Evolutionary conservation across 2,797 vertebrate species (phyloP).

Genomic region (Channa striata): DNA sequence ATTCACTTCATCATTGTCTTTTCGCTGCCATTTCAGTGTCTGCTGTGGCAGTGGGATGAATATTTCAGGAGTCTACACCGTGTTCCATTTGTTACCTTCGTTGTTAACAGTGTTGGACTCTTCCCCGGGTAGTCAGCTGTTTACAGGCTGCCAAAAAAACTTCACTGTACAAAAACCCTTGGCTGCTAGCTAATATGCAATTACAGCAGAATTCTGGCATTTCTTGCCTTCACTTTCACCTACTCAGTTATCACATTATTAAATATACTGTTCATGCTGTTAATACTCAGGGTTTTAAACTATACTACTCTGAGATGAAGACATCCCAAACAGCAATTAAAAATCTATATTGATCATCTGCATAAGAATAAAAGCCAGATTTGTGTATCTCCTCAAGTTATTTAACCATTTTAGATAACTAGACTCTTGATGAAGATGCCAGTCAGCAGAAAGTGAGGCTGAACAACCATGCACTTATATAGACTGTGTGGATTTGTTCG

Average conservation of each 20-base stretch:
- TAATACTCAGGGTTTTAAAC: not conserved
- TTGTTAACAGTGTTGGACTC: constrained; percentile 66
- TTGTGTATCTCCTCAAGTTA: not conserved
- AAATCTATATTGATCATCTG: not conserved
- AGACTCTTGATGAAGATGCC: constrained; percentile 15
- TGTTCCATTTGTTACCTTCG: constrained; percentile 59
- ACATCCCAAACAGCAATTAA: constrained; percentile 7
- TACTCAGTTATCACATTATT: not conserved
- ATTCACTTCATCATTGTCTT: constrained; percentile 68
- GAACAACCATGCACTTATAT: constrained; percentile 26
- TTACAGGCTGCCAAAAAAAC: constrained; percentile 56
- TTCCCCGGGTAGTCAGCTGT: constrained; percentile 58
- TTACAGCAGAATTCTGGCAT: constrained; percentile 25
- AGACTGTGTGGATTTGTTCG: constrained; percentile 39
- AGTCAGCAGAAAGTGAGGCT: constrained; percentile 14
- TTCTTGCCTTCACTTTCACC: not conserved
- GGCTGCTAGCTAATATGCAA: constrained; percentile 24
- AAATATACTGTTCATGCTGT: not conserved
- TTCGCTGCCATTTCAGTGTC: constrained; percentile 44
- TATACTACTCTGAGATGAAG: not conserved
- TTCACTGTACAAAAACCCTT: constrained; percentile 44
- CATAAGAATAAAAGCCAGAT: not conserved
- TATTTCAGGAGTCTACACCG: constrained; percentile 66
- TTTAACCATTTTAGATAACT: too few species aligned
- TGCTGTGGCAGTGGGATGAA: constrained; percentile 59